These are phyloP conservation scores for Hypomecis atomaria DNA, from an alignment of 2,888 invertebrate species.

Conservation along the genomic window DNA sequence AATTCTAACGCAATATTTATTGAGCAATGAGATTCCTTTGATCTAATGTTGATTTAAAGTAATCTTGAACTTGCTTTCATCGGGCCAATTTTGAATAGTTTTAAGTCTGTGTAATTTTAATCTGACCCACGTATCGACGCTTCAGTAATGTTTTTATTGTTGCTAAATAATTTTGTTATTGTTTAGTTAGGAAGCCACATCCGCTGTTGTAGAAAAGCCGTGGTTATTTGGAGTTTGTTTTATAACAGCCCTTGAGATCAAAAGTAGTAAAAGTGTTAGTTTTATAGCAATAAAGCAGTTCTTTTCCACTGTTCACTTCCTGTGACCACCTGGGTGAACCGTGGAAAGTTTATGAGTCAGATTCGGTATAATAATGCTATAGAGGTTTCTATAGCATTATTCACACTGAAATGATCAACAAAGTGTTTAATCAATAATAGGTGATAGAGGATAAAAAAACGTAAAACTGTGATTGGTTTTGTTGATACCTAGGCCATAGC, in stretches of 20 bases:
- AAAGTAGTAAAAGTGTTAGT: too few species aligned
- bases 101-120: slow-evolving; percentile 27
- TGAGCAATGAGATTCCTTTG: slow-evolving; percentile 11
- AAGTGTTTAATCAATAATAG: too few species aligned
- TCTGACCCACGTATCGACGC: slow-evolving; percentile 25
- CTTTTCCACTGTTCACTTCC: too few species aligned
- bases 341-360: too few species aligned
- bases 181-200: slow-evolving; percentile 9
- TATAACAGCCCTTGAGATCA: neutral
- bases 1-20: neutral
- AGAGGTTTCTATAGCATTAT: too few species aligned
- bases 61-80: slow-evolving; percentile 8
- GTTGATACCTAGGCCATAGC: too few species aligned
- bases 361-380: too few species aligned
- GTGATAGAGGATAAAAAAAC: too few species aligned
- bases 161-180: slow-evolving; percentile 18
- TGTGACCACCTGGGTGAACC: too few species aligned
- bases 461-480: too few species aligned
- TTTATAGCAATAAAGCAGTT: too few species aligned
- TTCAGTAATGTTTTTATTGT: slow-evolving; percentile 16
- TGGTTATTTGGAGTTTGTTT: slow-evolving; percentile 1
- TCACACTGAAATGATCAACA: too few species aligned
- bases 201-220: slow-evolving; percentile 2
- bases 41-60: slow-evolving; percentile 15
- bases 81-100: slow-evolving; percentile 8